Conservation (phyloP, 2,888 invertebrate species). For the Apamea crenata region DNA sequence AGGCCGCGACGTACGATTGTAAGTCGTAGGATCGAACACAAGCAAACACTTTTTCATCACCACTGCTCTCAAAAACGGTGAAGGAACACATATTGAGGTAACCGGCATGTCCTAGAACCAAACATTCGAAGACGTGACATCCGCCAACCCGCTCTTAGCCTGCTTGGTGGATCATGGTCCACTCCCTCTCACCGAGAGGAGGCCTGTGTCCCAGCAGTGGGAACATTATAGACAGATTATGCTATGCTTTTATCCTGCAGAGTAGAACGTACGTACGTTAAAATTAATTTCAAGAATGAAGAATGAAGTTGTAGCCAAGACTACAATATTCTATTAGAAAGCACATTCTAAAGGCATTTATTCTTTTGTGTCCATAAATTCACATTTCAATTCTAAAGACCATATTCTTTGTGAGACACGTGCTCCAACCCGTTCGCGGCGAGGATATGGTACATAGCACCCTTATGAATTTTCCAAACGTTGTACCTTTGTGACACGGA, state of each 20-base stretch:
- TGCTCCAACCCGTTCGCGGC: slow-evolving; percentile 43
- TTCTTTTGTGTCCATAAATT: slow-evolving; percentile 46
- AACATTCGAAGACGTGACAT: background rate
- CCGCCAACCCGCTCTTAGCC: background rate
- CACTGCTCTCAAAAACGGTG: background rate
- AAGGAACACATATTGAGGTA: background rate
- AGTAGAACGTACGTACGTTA: no score
- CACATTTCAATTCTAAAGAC: slow-evolving; percentile 39
- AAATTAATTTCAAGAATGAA: slow-evolving; percentile 3
- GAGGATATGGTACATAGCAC: slow-evolving; percentile 30
- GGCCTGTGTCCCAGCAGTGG: background rate
- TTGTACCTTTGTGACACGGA: slow-evolving; percentile 47
- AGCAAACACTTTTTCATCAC: background rate
- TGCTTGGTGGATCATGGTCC: background rate
- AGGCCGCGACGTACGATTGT: background rate
- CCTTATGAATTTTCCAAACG: slow-evolving; percentile 55
- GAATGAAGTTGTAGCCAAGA: background rate
- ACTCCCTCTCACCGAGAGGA: background rate
- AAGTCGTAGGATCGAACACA: background rate
- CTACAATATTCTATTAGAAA: slow-evolving; percentile 25
- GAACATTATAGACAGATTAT: background rate
- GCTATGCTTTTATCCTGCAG: background rate
- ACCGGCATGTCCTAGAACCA: background rate
- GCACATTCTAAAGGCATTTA: slow-evolving; percentile 38
- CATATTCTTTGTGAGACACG: slow-evolving; percentile 43